Evolutionary conservation across 2,797 vertebrate species (phyloP), one percentile per base, ranked within the genome.

Genomic region (Myotis planiceps): DNA sequence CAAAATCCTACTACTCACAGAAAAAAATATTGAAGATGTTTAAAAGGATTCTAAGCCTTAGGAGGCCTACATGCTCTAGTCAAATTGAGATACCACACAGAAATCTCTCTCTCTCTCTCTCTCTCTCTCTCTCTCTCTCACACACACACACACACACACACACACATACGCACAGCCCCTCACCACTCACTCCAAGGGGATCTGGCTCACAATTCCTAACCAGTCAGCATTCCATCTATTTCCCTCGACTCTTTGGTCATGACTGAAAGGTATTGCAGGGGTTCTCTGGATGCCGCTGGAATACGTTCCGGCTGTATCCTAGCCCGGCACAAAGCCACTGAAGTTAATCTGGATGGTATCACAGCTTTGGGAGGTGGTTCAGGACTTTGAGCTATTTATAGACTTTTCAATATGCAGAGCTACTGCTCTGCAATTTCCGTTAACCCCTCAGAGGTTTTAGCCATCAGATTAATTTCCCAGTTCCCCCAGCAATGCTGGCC

Each of bases 401-500:
- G 97, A 76, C 65, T 55, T 88, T 87, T 93, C 94, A 94, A 88
- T 81, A 94, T 96, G 95, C 90, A 94, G 92, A 90, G 66, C 82
- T 75, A 16, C 10, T 76, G 90, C 93, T 88, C 90, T 72, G 76
- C 51, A 80, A 49, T 80, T 92, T 94, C 85, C 75, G 96, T 92
- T 94, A 93, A 96, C 95, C 92, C 93, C 95, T 94, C 95, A 10
- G 93, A 96, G 88, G 60, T 96, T 92, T 83, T 29, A 71, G 92
- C 90, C 16, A 15, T 84, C 94, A 93, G 90, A 96, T 94, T 96
- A 95, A 96, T 97, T 94, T 95, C 86, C 88, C 88, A 80, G 92
- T 79, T 94, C 96, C 76, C 96, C 32, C 83, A 92, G 85, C 92
- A 92, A 95, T 34, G 39, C 82, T 92, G 81, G 71, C 95, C 78